Evolutionary conservation across 2,888 invertebrate genomes (phyloP), one percentile per base, ranked within the genome.

Genomic region (Archips crataeganus): DNA sequence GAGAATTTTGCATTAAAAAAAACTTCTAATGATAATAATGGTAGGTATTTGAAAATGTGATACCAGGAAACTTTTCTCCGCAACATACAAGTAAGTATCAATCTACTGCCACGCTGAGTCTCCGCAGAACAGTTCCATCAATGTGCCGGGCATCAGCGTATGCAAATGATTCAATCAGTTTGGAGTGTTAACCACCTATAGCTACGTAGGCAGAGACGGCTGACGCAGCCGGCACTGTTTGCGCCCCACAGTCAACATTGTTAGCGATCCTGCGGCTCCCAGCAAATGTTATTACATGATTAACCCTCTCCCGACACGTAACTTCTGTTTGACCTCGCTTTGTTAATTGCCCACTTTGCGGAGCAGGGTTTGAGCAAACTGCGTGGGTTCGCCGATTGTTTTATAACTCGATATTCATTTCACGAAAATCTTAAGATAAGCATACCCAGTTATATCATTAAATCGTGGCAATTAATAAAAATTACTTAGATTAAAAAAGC

Each of bases 231-330:
- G 80, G 80, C 84, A 82, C 84, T 93, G 93, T 93, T 93, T 93
- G 90, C 86, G 79, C 84, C 76, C 83, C 85, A 85, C 86, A 90
- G 93, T 94, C 94, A 94, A 94, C 94, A 94, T 94, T 93, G 94
- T 94, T 94, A 94, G 92, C 83, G 81, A 75, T 73, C 75, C 76
- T 73, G 61, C 76, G 67, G 75, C 77, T 68, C 66, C 71, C 77
- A 78, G 82, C 88, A 89, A 92, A 92, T 90, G 91, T 90, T 91
- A 92, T 93, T 90, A 92, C 88, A 90, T 91, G 91, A 92, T 93
- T 91, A 88, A 85, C 86, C 85, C 87, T 80, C 82, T 81, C 79
- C 85, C 85, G 84, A 89, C 91, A 90, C 89, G 87, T 89, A 87
- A 84, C 83, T 83, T 80, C 83, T 88, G 86, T 90, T 90, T 89